Conservation (phyloP, 2,797 vertebrate species). For the Pristis pectinata region DNA sequence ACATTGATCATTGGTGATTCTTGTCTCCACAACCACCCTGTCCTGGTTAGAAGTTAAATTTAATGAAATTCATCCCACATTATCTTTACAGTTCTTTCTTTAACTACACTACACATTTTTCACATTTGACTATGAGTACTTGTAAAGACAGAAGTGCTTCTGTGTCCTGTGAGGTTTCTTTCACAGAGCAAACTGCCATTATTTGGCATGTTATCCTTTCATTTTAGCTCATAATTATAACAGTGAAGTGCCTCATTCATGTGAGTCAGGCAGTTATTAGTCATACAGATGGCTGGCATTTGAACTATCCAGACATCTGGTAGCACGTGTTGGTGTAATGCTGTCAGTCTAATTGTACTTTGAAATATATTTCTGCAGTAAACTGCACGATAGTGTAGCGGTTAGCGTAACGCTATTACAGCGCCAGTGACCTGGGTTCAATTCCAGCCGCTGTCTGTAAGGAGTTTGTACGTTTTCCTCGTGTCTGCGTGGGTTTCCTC, state of each 20-base stretch:
- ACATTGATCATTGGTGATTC: neutral
- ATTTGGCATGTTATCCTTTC: neutral
- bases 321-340: neutral
- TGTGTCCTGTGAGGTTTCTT: neutral
- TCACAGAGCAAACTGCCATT: neutral
- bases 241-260: neutral
- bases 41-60: neutral
- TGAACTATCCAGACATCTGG: neutral
- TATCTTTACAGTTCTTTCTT: neutral
- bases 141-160: neutral
- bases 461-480: too few species aligned
- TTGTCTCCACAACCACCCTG: neutral
- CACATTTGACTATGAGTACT: neutral
- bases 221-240: neutral
- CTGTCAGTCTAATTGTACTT: neutral
- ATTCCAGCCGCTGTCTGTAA: too few species aligned
- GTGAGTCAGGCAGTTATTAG: neutral
- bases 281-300: neutral
- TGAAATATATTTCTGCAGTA: conserved; percentile 4
- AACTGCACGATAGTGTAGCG: too few species aligned
- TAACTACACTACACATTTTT: neutral
- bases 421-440: too few species aligned
- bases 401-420: too few species aligned
- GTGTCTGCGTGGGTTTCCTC: too few species aligned
- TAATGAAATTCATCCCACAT: neutral